phyloP scores from a whole-genome alignment of 2,113 vertebrate species.

The Nipponia nippon region DNA sequence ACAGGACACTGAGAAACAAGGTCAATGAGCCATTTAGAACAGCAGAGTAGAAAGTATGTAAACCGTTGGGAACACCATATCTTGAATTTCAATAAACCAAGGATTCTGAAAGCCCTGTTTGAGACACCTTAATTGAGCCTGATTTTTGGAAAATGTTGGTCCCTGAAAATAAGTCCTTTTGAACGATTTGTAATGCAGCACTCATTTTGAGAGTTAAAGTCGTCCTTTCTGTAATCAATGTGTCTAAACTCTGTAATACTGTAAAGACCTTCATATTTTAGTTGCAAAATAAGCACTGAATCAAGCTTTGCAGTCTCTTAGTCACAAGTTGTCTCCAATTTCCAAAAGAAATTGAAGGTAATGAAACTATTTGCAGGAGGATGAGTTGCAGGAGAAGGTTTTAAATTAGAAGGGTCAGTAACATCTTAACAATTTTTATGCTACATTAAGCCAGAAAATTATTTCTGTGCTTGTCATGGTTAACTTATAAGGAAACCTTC shows the following conservation, averaged over 20 bases:
- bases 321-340: neutral
- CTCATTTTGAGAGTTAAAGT: neutral
- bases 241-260: neutral
- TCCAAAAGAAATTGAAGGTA: neutral
- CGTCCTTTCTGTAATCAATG: neutral
- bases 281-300: neutral
- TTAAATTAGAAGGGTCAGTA: constrained; percentile 15
- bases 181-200: neutral
- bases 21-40: neutral
- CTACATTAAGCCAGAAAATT: constrained; percentile 26
- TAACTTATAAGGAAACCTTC: neutral
- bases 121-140: neutral
- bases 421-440: constrained; percentile 18
- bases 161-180: neutral
- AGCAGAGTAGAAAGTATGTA: neutral
- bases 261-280: neutral
- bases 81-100: neutral
- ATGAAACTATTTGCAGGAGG: neutral
- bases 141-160: neutral
- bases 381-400: neutral
- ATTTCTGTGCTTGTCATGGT: neutral
- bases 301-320: neutral
- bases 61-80: neutral
- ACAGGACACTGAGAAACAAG: neutral
- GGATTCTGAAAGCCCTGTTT: neutral